A percentile compares a stretch with the other conserved stretches of the same genome.
Conservation (phyloP, 2,797 vertebrate genomes). For the Cyclopterus lumpus region DNA sequence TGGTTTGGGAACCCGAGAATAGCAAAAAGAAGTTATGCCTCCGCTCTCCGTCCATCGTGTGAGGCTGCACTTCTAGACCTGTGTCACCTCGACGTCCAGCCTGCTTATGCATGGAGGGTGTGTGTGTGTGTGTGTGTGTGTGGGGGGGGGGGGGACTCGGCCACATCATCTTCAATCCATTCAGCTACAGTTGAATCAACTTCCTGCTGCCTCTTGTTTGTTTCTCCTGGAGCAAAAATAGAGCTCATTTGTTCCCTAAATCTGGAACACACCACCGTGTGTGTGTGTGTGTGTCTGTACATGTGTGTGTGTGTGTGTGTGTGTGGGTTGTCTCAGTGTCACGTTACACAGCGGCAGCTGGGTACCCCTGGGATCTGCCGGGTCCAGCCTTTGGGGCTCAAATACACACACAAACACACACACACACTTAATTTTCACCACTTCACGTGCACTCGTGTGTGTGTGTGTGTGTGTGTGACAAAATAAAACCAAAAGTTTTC, state of each 20-base stretch:
- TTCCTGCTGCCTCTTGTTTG: constrained; percentile 65
- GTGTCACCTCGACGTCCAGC: neutral
- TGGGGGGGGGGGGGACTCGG: no score
- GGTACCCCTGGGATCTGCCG: constrained; percentile 43
- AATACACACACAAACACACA: constrained; percentile 2
- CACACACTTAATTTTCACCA: constrained; percentile 6
- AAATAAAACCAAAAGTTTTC: neutral
- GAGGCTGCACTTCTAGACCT: neutral
- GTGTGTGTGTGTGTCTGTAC: constrained; percentile 8
- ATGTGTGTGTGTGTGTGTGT: constrained; percentile 11
- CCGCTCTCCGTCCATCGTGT: neutral
- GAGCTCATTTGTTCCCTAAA: constrained; percentile 55
- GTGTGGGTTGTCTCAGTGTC: constrained; percentile 22
- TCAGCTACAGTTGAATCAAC: constrained; percentile 30
- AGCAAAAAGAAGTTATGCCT: neutral
- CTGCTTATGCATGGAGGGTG: neutral
- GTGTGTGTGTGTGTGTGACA: neutral
- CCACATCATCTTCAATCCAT: constrained; percentile 27
- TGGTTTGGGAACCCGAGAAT: neutral
- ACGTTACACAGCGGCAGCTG: constrained; percentile 52
- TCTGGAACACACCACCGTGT: constrained; percentile 35
- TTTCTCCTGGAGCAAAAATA: constrained; percentile 65
- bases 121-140: no score
- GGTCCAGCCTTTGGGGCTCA: constrained; percentile 19
- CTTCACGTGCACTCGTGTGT: neutral